These are phyloP conservation scores for Archaeoteleia sp. DNA, from an alignment of 2,888 invertebrate species.

Conservation along the genomic window DNA sequence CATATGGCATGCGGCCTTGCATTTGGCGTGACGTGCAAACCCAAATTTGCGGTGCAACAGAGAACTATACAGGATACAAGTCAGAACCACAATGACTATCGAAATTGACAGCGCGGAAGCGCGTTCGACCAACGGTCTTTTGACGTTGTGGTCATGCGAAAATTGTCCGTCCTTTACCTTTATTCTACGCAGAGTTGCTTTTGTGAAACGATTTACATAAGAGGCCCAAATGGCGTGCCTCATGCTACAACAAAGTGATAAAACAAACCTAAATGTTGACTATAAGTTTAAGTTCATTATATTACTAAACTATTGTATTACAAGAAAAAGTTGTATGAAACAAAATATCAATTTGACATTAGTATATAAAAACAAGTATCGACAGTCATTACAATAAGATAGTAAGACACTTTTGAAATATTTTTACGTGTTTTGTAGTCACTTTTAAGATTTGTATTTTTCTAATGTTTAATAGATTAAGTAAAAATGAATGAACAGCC, in stretches of 20 bases:
- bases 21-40: slow-evolving; percentile 50
- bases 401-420: too few relatives aligned
- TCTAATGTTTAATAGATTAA: too few relatives aligned
- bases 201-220: slow-evolving; percentile 46
- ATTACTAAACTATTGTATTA: too few relatives aligned
- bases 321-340: too few relatives aligned
- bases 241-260: slow-evolving; percentile 21
- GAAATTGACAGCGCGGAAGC: slow-evolving; percentile 55
- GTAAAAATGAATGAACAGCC: too few relatives aligned
- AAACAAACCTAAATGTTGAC: not conserved
- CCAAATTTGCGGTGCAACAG: slow-evolving; percentile 49
- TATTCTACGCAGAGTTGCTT: slow-evolving; percentile 19
- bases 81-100: slow-evolving; percentile 59
- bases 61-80: slow-evolving; percentile 46
- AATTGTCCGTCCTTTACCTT: slow-evolving; percentile 40
- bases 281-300: too few relatives aligned
- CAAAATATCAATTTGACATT: too few relatives aligned
- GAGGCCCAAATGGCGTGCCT: slow-evolving; percentile 46
- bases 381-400: too few relatives aligned
- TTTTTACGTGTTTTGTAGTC: too few relatives aligned
- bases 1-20: slow-evolving; percentile 57
- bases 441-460: too few relatives aligned
- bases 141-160: slow-evolving; percentile 49
- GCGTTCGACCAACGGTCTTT: slow-evolving; percentile 44
- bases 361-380: too few relatives aligned